Conservation (phyloP, 2,888 invertebrate genomes). For the Suillia variegata region DNA sequence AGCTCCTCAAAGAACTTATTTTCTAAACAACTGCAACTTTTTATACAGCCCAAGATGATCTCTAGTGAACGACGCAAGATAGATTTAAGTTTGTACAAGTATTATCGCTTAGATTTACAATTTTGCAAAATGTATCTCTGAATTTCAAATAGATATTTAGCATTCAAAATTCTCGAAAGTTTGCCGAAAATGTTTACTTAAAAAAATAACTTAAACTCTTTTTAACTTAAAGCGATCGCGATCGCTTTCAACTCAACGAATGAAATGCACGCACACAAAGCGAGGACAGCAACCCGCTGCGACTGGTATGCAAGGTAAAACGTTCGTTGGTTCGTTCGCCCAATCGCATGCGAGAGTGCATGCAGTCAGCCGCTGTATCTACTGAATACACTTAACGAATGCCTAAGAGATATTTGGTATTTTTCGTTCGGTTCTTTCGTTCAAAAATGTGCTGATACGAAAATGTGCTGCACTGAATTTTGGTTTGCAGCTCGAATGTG, state of each 20-base stretch:
- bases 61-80: too few relatives aligned
- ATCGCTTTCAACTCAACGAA: background rate
- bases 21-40: too few relatives aligned
- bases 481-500: conserved; percentile 31
- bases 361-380: background rate
- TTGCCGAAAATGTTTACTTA: too few relatives aligned
- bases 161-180: too few relatives aligned
- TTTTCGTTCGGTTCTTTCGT: conserved; percentile 17
- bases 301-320: background rate
- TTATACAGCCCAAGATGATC: too few relatives aligned
- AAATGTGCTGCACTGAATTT: conserved; percentile 27
- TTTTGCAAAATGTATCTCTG: too few relatives aligned
- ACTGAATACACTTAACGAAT: background rate
- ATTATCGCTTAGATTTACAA: too few relatives aligned
- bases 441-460: conserved; percentile 6
- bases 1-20: too few relatives aligned
- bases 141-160: too few relatives aligned
- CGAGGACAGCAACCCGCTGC: background rate
- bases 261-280: background rate
- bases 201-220: too few relatives aligned
- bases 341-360: background rate
- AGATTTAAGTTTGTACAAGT: too few relatives aligned
- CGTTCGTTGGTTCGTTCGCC: background rate
- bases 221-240: too few relatives aligned
- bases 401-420: background rate